Percentiles rank a stretch among this genome's conserved stretches.
Conservation (phyloP, 2,888 invertebrate genomes). For the Pemphredon lugubris region DNA sequence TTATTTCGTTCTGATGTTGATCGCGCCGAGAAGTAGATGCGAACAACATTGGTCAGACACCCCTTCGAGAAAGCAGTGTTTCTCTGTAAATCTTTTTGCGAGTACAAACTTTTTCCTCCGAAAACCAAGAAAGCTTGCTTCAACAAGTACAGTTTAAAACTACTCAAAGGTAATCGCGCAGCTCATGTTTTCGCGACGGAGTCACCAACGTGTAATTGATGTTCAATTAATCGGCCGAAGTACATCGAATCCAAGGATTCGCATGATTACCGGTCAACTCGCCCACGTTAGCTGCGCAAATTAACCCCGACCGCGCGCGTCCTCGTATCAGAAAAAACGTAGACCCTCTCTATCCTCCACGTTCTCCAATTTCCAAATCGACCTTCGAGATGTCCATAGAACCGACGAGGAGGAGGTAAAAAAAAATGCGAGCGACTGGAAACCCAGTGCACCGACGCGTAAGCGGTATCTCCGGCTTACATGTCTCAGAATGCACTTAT, state of each 20-base stretch:
- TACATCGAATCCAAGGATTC: background rate
- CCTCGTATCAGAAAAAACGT: background rate
- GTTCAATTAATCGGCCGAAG: background rate
- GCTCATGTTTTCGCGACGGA: background rate
- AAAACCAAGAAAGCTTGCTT: too few species aligned
- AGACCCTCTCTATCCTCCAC: constrained; percentile 1
- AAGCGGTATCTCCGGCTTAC: constrained; percentile 12
- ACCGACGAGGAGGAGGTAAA: constrained; percentile 8
- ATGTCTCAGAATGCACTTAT: constrained; percentile 28
- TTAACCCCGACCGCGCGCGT: too few species aligned
- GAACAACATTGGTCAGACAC: too few species aligned
- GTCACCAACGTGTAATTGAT: background rate
- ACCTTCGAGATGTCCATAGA: constrained; percentile 24
- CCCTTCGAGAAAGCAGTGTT: too few species aligned
- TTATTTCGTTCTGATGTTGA: too few species aligned
- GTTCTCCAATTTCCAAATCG: constrained; percentile 27
- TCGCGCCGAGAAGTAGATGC: too few species aligned
- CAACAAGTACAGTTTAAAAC: too few species aligned
- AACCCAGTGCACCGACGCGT: background rate
- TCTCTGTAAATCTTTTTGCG: too few species aligned
- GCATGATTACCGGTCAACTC: too few species aligned
- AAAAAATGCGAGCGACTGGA: constrained; percentile 7
- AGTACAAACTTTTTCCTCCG: too few species aligned
- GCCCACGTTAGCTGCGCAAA: too few species aligned
- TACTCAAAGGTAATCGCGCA: too few species aligned